Evolutionary conservation across 2,113 vertebrate genomes (phyloP).

Genomic region (Mellivora capensis): DNA sequence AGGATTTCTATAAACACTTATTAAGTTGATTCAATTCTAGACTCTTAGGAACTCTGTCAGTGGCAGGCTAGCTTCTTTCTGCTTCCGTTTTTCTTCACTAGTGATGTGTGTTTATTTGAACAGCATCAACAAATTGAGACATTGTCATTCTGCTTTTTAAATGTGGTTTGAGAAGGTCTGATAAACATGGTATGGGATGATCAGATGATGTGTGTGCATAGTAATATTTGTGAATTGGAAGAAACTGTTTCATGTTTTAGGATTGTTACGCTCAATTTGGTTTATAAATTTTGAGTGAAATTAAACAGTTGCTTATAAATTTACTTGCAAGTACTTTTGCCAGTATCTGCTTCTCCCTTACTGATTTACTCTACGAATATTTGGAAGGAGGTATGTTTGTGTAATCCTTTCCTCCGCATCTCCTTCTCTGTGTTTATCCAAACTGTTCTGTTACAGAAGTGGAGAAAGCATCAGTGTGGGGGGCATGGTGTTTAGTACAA

Average conservation of each 20-base stretch:
- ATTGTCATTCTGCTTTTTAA: not conserved
- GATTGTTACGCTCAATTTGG: not conserved
- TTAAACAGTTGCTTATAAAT: not conserved
- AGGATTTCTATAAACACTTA: not conserved
- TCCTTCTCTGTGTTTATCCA: not conserved
- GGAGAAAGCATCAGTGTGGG: not conserved
- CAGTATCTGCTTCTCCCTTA: not conserved
- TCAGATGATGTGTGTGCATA: not conserved
- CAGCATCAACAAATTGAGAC: not conserved
- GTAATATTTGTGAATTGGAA: not conserved
- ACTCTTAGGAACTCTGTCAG: not conserved
- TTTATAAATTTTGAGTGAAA: constrained; percentile 21
- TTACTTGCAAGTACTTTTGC: not conserved
- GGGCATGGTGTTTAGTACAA: not conserved
- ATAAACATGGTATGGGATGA: not conserved
- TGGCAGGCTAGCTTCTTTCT: not conserved
- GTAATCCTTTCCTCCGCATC: not conserved
- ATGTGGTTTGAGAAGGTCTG: not conserved
- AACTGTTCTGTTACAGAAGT: not conserved
- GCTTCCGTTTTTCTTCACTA: not conserved
- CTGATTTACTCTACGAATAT: not conserved
- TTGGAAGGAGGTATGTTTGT: not conserved
- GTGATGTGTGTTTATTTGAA: not conserved
- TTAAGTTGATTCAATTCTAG: not conserved
- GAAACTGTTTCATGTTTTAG: not conserved